Base-by-base conservation (phyloP, 2,797 vertebrate genomes). In the Hydrolagus colliei region DNA sequence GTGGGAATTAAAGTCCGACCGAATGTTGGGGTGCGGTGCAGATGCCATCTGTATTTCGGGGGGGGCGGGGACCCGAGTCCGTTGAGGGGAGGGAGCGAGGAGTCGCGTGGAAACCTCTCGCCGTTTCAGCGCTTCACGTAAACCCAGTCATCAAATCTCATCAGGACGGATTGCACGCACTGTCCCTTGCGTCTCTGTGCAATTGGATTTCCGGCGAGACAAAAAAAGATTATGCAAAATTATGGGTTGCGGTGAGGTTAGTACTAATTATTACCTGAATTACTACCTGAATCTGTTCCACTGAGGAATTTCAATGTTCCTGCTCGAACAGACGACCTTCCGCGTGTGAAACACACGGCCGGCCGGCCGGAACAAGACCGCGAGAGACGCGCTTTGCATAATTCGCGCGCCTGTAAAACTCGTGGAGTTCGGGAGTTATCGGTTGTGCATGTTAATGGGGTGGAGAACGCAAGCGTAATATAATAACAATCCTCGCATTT, bases 241-340 rank as follows among this genome's bases (percentile, higher is more conserved):
- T n/a, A 27, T 68, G 16, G 41, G 65, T 84, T 68, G 41, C 18
- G 71, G 35, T 14, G 41, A 71, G 65, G 32, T 84, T 71, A 67
- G 2, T 20, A 68, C 79, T 71, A 71, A 84, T n/a, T 84, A 71
- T 71, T 84, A 84, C 16, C 79, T 52, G 79, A 84, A 68, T 71
- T 84, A 27, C 1, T 71, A 14, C 32, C 62, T 27, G 27, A 84
- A 71, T 52, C 79, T 84, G 65, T 71, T 84, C 65, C 10, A 18
- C 79, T 35, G 79, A 68, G 71, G 71, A 12, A 41, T 18, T 67
- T 16, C 9, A 67, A 63, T 32, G 27, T 80, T n/a, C n/a, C 32
- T 1, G 14, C 11, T 1, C 41, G 79, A 65, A 32, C 78, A 67
- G 12, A 65, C n/a, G 27, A 16, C 0, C 9, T 35, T 65, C 22